phyloP scores from a whole-genome alignment of 53 echinoderm and acorn worm species.

The Glandiceps talaboti region DNA sequence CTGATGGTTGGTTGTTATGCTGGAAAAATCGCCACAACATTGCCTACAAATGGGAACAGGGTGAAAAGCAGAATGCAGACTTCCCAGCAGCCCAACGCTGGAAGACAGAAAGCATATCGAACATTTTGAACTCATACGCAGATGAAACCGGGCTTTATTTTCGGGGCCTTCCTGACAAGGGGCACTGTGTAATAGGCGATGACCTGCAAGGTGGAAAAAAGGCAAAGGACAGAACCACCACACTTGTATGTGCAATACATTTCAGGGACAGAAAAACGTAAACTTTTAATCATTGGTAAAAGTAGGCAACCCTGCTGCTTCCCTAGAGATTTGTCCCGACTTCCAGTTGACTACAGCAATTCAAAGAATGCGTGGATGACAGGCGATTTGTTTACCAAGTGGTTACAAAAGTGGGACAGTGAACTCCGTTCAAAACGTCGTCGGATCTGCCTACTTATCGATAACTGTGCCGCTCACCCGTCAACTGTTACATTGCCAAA shows the following conservation, averaged over 20 bases:
- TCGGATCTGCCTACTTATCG: constrained; percentile 3
- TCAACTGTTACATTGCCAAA: neutral
- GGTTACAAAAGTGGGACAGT: constrained; percentile 3
- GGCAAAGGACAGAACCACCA: too few species aligned
- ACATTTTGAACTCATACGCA: neutral
- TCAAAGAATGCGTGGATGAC: constrained; percentile 14
- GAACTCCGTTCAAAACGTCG: constrained; percentile 1
- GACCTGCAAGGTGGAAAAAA: too few species aligned
- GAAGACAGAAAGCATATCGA: neutral
- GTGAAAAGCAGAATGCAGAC: constrained; percentile 7
- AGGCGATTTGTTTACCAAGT: constrained; percentile 2
- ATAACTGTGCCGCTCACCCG: neutral
- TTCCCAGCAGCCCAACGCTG: neutral
- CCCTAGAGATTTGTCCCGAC: neutral
- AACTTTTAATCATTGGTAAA: too few species aligned
- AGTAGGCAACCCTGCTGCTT: too few species aligned
- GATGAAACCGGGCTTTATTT: too few species aligned
- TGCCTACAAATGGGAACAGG: constrained; percentile 1
- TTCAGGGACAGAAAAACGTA: too few species aligned
- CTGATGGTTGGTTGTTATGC: neutral
- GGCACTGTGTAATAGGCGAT: too few species aligned
- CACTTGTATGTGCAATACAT: too few species aligned
- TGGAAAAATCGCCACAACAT: constrained; percentile 9
- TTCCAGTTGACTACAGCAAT: constrained; percentile 1
- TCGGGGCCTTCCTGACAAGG: too few species aligned